Base-by-base conservation (phyloP, 2,888 invertebrate genomes). In the Phaonia tiefii region DNA sequence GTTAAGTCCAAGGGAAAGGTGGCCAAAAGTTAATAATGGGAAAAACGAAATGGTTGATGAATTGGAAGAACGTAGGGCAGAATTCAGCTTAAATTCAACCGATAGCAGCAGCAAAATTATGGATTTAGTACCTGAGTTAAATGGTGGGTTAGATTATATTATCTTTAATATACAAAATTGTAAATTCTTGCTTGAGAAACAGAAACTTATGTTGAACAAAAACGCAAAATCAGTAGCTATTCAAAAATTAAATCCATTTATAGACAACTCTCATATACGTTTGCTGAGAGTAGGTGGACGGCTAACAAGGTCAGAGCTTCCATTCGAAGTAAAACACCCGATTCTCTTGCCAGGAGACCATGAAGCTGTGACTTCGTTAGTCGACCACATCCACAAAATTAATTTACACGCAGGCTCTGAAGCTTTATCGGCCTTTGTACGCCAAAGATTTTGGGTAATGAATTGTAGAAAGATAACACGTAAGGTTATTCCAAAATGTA, bases 291-390 rank as follows among this genome's bases (percentile, higher is more conserved):
- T 75, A 26, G 75, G 72, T 13, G 72, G 71, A 0, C 69, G 54
- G 15, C 46, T 76, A 5, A 46, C 75, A 31, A 42, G 79, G 20
- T 66, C 73, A 71, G 58, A 56, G n/a, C 71, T 72, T 15, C 51
- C 67, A n/a, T 78, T 74, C 42, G 78, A 58, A 44, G 67, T 71
- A 1, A 66, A 78, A 17, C 74, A 69, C 8, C 71, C 71, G 10
- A n/a, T 74, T 0, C 39, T 75, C 13, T 46, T 79, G 31, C 56
- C 70, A n/a, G 42, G 51, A 17, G n/a, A n/a, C n/a, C n/a, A n/a
- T n/a, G n/a, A n/a, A n/a, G n/a, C n/a, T n/a, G n/a, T n/a, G n/a
- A n/a, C 17, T 0, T 67, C 25, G n/a, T 37, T 67, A 44, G 49
- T 49, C 13, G 13, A 20, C 10, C 17, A 67, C 20, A 13, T 67